Evolutionary conservation across 2,113 vertebrate genomes (phyloP).

Genomic region (Hypomesus transpacificus): DNA sequence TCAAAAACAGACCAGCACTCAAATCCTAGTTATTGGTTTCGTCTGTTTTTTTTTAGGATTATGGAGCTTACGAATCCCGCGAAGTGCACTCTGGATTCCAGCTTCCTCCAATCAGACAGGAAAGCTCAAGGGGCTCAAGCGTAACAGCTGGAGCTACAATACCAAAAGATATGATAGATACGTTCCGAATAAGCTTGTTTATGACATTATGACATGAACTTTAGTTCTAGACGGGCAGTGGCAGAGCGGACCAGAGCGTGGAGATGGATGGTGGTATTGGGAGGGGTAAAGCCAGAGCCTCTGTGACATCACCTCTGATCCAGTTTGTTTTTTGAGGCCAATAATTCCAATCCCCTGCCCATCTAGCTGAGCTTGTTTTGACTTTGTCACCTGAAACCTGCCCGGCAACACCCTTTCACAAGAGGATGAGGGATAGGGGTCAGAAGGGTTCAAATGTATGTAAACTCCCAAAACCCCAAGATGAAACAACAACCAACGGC

Average conservation of each 20-base stretch:
- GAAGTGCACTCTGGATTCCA: background rate
- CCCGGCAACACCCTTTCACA: background rate
- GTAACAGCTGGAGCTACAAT: background rate
- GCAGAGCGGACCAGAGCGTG: background rate
- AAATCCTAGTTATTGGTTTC: background rate
- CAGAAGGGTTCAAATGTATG: background rate
- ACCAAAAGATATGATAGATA: too few relatives aligned
- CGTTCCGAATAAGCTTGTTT: too few relatives aligned
- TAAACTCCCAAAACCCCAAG: background rate
- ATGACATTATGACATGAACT: too few relatives aligned
- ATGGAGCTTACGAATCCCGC: slow-evolving; percentile 9
- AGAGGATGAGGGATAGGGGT: background rate
- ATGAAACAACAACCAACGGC: background rate
- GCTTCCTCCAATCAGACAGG: background rate
- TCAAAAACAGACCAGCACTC: background rate
- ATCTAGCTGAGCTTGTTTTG: background rate
- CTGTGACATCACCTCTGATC: too few relatives aligned
- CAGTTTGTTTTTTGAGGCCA: too few relatives aligned
- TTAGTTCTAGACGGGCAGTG: too few relatives aligned
- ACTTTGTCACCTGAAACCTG: background rate
- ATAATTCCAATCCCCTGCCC: background rate
- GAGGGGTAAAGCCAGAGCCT: background rate
- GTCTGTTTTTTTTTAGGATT: slow-evolving; percentile 19
- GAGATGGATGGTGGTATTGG: background rate
- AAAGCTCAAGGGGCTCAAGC: background rate